Conservation (phyloP, 2,113 vertebrate genomes). For the Rhea americana region DNA sequence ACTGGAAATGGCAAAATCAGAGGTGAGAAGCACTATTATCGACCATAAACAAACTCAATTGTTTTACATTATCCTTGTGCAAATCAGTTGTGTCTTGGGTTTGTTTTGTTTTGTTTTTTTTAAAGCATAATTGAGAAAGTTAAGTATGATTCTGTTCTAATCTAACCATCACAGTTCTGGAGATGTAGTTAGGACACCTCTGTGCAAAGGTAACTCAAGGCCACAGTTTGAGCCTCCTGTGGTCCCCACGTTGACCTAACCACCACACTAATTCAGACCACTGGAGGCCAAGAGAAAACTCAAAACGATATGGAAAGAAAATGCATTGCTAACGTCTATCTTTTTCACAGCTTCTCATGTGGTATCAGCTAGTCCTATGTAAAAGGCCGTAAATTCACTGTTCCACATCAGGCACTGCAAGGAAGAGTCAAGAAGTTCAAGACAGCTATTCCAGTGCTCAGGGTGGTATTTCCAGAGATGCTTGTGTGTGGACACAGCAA, state of each 20-base stretch:
- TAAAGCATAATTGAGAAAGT: not conserved
- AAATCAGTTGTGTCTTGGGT: rapidly evolving
- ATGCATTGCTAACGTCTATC: rapidly evolving
- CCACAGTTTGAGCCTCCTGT: not conserved
- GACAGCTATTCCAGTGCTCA: not conserved
- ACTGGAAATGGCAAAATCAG: not conserved
- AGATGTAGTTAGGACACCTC: not conserved
- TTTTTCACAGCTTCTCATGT: not conserved
- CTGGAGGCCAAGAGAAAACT: not conserved
- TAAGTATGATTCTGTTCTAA: not conserved
- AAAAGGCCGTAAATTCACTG: not conserved
- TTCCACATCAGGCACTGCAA: not conserved
- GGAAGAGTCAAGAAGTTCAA: not conserved
- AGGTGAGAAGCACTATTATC: not conserved
- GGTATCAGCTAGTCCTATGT: not conserved
- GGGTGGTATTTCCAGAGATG: not conserved
- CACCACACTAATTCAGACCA: rapidly evolving
- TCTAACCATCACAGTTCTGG: not conserved
- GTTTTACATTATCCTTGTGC: not conserved
- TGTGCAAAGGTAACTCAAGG: not conserved
- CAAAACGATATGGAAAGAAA: not conserved
- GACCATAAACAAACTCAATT: not conserved
- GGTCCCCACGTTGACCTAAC: rapidly evolving
- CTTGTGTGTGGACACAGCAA: not conserved
- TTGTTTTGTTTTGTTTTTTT: not conserved